Conservation (phyloP, 2,888 invertebrate genomes). For the Tipula lateralis region DNA sequence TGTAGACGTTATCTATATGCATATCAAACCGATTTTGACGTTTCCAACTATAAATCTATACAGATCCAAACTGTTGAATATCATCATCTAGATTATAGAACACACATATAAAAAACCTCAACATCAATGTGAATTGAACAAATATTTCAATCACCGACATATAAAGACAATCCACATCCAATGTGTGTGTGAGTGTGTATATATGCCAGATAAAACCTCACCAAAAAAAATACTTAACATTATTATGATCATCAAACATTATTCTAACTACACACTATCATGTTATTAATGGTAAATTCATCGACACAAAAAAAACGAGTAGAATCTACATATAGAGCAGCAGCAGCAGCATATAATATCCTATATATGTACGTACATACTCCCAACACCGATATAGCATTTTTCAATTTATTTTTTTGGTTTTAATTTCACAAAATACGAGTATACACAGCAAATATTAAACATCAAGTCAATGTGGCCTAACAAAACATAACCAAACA, state of each 20-base stretch:
- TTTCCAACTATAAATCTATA: background rate
- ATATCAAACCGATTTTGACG: too few species aligned
- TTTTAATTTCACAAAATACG: slow-evolving; percentile 24
- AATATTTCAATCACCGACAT: slow-evolving; percentile 19
- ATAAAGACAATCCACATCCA: background rate
- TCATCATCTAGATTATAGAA: background rate
- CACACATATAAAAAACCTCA: background rate
- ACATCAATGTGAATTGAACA: background rate
- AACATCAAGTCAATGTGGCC: slow-evolving; percentile 24
- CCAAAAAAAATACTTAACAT: slow-evolving; percentile 14
- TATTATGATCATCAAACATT: slow-evolving; percentile 24
- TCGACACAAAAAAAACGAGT: background rate
- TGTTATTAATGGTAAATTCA: slow-evolving; percentile 19
- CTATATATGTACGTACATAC: background rate
- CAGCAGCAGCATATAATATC: too few species aligned
- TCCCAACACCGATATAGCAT: background rate
- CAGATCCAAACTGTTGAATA: background rate
- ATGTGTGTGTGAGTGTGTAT: too few species aligned
- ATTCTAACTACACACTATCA: slow-evolving; percentile 19
- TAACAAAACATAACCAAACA: slow-evolving; percentile 24
- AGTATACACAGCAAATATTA: slow-evolving; percentile 6
- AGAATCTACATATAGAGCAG: background rate
- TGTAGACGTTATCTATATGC: too few species aligned
- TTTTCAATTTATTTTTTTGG: background rate
- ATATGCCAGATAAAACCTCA: background rate